Conservation (phyloP, 2,113 vertebrate species). For the Andinoacara biseriatus region DNA sequence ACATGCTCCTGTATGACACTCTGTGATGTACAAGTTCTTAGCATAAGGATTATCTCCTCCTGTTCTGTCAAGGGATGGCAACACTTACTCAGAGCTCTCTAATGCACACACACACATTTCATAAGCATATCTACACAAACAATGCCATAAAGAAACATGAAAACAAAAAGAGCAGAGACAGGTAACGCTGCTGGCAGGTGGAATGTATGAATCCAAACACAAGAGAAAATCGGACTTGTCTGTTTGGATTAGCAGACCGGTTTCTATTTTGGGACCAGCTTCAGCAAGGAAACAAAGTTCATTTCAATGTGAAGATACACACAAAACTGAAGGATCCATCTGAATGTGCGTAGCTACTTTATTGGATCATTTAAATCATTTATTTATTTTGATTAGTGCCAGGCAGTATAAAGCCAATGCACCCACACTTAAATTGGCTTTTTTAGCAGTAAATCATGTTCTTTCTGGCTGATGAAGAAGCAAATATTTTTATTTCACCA, state of each 20-base stretch:
- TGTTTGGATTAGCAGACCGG: constrained; percentile 47
- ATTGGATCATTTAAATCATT: background rate
- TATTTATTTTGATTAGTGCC: constrained; percentile 14
- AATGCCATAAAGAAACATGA: background rate
- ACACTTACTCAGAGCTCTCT: constrained; percentile 15
- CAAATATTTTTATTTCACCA: constrained; percentile 23
- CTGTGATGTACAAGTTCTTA: constrained; percentile 37
- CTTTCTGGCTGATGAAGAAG: constrained; percentile 21
- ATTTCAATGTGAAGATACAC: constrained; percentile 10
- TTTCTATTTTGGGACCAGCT: constrained; percentile 63
- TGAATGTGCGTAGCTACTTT: background rate
- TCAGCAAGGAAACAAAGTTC: constrained; percentile 13
- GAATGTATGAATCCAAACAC: constrained; percentile 40
- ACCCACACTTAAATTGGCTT: constrained; percentile 8
- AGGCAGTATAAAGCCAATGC: constrained; percentile 3
- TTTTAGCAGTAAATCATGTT: constrained; percentile 12
- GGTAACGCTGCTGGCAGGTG: constrained; percentile 30
- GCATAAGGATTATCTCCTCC: constrained; percentile 29
- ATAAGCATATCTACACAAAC: background rate
- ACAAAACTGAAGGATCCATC: background rate
- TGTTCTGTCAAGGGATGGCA: constrained; percentile 37
- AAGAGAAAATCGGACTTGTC: constrained; percentile 43
- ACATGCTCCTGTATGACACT: constrained; percentile 17
- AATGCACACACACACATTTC: background rate
- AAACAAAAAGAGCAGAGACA: constrained; percentile 32